These are phyloP conservation scores for Scaptomyza parva DNA, from an alignment of 2,888 invertebrate genomes.

Conservation along the genomic window DNA sequence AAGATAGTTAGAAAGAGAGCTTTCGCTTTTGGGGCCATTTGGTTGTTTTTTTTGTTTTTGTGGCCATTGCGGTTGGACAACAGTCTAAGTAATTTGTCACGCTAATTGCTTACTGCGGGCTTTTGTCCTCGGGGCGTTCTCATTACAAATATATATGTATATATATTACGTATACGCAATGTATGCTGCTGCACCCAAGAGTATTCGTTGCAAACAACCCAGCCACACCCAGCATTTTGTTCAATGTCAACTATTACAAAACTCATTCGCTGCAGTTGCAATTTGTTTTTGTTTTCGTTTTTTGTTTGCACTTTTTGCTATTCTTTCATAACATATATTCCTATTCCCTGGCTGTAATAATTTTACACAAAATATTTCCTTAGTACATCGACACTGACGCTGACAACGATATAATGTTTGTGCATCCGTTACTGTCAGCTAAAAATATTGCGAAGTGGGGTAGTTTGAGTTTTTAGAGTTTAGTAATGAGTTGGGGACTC, in stretches of 20 bases:
- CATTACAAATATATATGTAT: slow-evolving; percentile 7
- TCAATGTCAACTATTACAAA: slow-evolving; percentile 2
- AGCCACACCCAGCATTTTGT: not conserved
- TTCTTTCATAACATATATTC: slow-evolving; percentile 7
- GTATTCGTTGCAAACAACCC: not conserved
- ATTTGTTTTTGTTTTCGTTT: slow-evolving; percentile 6
- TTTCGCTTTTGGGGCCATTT: not conserved
- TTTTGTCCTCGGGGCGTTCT: not conserved
- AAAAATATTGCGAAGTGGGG: not conserved
- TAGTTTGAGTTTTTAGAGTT: not conserved
- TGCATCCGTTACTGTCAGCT: slow-evolving; percentile 27
- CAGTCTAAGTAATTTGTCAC: slow-evolving; percentile 65
- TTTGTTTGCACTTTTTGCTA: not conserved
- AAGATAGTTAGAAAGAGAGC: not conserved
- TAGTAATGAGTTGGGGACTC: no score
- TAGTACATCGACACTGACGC: slow-evolving; percentile 64
- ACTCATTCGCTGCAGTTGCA: slow-evolving; percentile 4
- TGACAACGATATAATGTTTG: slow-evolving; percentile 58
- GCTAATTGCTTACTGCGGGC: slow-evolving; percentile 60
- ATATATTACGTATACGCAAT: slow-evolving; percentile 20
- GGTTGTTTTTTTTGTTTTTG: slow-evolving; percentile 21
- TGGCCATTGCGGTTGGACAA: slow-evolving; percentile 28
- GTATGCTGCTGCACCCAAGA: not conserved
- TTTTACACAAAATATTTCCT: slow-evolving; percentile 70
- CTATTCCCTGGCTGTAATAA: slow-evolving; percentile 49